Base-by-base conservation (phyloP, 1,140 invertebrate genomes). In the Piezodorus guildinii region DNA sequence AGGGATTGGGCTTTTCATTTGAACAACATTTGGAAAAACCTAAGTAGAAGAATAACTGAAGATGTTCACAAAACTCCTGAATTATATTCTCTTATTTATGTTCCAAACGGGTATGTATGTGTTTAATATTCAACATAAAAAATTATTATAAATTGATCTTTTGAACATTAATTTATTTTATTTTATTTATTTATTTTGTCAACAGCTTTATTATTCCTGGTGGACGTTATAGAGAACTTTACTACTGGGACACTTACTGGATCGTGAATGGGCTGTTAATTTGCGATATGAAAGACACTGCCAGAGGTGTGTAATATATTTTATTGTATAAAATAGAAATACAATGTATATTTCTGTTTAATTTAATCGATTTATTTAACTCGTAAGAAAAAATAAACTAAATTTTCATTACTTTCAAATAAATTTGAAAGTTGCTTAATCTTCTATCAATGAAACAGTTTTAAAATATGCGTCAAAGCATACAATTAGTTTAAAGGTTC, bases 191-290 rank as follows among this genome's bases (percentile, higher is more conserved):
- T 46, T n/a, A 46, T 46, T 19, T 46, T 49, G 6, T 51, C 62
- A 61, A 15, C 63, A 68, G 66, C 34, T 88, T 91, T 67, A 82
- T 93, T 23, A 81, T 92, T 34, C 90, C 91, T 4, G 90, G 91
- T 4, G 90, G 90, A 9, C 77, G 90, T 62, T 94, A 93, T 71
- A 85, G 84, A 73, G 90, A 92, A 73, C 90, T 94, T 71, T 96
- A 95, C 73, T 96, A 96, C 73, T 96, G 93, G 92, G 92, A 96
- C 71, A 91, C 92, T 0, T 96, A 91, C 72, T 96, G 93, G 92
- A 92, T 95, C 39, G 78, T 95, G 44, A 85, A 88, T 65, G 92
- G 92, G 1, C 76, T 96, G 0, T 73, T 96, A 1, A 73, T 88
- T 2, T 92, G 87, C 0, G 88, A 91, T 71, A 95, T 96, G 91